Percentiles rank a stretch among this genome's conserved stretches.
Evolutionary conservation across 2,797 vertebrate species (phyloP).

Genomic region (Centropyge bicolor): DNA sequence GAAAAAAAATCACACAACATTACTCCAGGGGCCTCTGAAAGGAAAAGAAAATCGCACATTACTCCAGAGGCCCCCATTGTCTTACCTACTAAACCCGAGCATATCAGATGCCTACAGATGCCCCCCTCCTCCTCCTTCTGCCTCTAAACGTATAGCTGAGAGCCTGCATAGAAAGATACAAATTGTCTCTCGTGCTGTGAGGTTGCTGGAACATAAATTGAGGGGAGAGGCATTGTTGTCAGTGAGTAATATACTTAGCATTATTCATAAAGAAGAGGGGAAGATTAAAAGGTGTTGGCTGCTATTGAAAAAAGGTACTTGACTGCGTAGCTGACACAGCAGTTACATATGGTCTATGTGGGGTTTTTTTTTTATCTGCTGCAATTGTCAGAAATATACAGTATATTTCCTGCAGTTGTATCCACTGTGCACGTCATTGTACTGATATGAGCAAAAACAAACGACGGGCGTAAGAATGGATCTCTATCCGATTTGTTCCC

Average conservation of each 20-base stretch:
- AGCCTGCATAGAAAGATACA: slow-evolving; percentile 86
- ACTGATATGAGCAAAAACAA: slow-evolving; percentile 83
- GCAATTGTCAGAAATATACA: slow-evolving; percentile 83
- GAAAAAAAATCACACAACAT: slow-evolving; percentile 80
- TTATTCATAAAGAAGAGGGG: slow-evolving; percentile 84
- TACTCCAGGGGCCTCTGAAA: slow-evolving; percentile 77
- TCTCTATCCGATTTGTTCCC: slow-evolving; percentile 53
- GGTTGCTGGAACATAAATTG: slow-evolving; percentile 86
- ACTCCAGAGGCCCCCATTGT: slow-evolving; percentile 79
- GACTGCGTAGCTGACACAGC: slow-evolving; percentile 76
- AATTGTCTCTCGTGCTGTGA: slow-evolving; percentile 82
- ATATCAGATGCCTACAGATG: slow-evolving; percentile 85
- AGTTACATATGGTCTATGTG: slow-evolving; percentile 82
- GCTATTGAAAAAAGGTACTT: slow-evolving; percentile 67
- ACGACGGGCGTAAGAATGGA: slow-evolving; percentile 76
- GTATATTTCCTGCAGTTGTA: slow-evolving; percentile 62
- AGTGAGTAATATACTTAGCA: slow-evolving; percentile 88
- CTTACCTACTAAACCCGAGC: slow-evolving; percentile 77
- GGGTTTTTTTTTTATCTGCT: slow-evolving; percentile 75
- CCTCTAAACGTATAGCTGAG: slow-evolving; percentile 76
- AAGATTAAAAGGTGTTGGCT: slow-evolving; percentile 81
- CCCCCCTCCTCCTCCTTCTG: slow-evolving; percentile 61
- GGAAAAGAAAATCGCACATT: slow-evolving; percentile 76
- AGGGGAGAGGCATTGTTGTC: slow-evolving; percentile 82
- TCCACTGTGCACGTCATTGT: slow-evolving; percentile 77